Conservation (phyloP, 2,797 vertebrate genomes). For the Lithobates sylvaticus region DNA sequence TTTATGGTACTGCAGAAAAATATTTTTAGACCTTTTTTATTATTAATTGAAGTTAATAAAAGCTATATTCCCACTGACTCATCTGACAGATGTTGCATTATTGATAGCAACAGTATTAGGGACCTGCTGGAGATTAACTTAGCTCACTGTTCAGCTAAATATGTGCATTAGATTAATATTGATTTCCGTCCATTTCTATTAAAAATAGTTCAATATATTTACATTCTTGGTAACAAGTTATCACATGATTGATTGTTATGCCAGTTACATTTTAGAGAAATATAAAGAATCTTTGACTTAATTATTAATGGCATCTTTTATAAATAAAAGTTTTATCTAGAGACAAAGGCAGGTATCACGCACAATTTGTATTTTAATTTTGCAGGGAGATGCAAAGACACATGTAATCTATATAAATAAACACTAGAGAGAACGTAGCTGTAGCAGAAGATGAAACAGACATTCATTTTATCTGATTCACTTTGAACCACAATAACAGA, state of each 20-base stretch:
- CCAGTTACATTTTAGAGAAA: constrained; percentile 1
- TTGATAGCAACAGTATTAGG: not conserved
- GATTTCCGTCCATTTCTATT: not conserved
- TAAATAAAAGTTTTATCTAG: not conserved
- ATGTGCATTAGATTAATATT: constrained; percentile 4
- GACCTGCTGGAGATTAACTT: not conserved
- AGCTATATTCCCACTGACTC: too few species aligned
- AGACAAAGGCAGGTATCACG: not conserved
- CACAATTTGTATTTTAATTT: not conserved
- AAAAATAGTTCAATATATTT: not conserved
- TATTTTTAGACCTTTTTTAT: too few species aligned
- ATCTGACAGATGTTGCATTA: not conserved
- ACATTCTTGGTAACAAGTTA: not conserved
- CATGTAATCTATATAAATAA: not conserved
- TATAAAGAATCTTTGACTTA: not conserved
- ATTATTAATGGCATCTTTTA: not conserved
- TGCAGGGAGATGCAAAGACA: not conserved
- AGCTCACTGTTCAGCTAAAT: not conserved
- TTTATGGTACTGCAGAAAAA: too few species aligned
- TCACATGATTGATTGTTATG: not conserved
- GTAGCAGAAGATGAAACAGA: not conserved
- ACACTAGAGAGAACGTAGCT: not conserved
- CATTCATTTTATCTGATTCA: not conserved
- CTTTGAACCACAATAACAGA: not conserved
- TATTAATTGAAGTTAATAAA: too few species aligned